Base-by-base conservation (phyloP, 2,113 vertebrate genomes). In the Thomomys bottae region DNA sequence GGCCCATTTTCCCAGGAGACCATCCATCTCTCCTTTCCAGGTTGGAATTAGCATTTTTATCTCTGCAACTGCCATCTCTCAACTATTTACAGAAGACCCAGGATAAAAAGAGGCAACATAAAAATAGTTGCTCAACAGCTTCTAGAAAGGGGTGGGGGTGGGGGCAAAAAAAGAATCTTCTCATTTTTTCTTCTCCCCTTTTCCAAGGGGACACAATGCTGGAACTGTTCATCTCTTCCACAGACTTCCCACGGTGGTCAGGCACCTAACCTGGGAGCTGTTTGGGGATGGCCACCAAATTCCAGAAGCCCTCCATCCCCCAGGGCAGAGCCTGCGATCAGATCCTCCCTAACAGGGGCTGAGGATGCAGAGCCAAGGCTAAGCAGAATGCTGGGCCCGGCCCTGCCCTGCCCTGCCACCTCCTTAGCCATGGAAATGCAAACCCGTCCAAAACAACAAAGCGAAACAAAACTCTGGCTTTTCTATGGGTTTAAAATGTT, bases 31-130 rank as follows among this genome's bases (percentile, higher is more conserved):
- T 78, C 72, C 49, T 70, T 84, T 75, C 72, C 84, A 90, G 87
- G 83, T 68, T 89, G 42, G 30, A 84, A 93, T 92, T 87, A 91
- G 88, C 88, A 94, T 92, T 93, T 89, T 94, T 90, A 93, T 94
- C 95, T 94, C 88, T n/a, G 92, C 54, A 83, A 90, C 83, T 64
- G 83, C 93, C 94, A 84, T 92, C 92, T 89, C 92, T 76, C 93
- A 59, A 95, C 93, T 96, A 96, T 95, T 97, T 96, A 90, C 92
- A 95, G 96, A 92, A 92, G 78, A 88, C 71, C 87, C 18, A 24
- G 90, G 94, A 95, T 95, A 95, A 95, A 95, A 95, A 95, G 83
- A 94, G 96, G 88, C 76, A 94, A 94, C 90, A 87, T 61, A 94
- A 96, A 96, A 97, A 96, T 94, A 97, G 96, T 95, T 34, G 30